These are phyloP conservation scores for Halcyon smyrnensis DNA, from an alignment of 2,797 vertebrate species.

Conservation along the genomic window DNA sequence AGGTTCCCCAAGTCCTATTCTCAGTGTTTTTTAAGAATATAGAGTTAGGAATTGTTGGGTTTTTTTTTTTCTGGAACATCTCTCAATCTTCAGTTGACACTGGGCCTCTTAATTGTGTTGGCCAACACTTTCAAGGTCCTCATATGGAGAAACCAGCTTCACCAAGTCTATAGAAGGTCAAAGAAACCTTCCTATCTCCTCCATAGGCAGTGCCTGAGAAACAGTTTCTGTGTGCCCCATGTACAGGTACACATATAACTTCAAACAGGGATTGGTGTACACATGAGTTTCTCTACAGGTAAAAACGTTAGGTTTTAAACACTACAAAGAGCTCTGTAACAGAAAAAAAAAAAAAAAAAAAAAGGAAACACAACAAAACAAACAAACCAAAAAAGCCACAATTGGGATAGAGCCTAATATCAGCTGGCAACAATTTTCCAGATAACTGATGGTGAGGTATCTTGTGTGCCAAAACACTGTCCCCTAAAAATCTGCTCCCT, in stretches of 20 bases:
- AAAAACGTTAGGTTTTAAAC: not conserved
- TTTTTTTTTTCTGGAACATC: not conserved
- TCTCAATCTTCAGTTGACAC: not conserved
- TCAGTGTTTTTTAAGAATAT: not conserved
- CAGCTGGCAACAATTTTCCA: not conserved
- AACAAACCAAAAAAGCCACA: not conserved
- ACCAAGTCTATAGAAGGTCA: not conserved
- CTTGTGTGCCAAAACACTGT: constrained; percentile 8
- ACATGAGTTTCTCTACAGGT: not conserved
- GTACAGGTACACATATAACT: not conserved
- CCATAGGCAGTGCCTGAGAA: not conserved
- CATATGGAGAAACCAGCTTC: not conserved
- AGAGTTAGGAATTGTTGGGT: not conserved
- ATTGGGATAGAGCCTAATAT: not conserved
- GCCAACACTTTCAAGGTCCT: not conserved
- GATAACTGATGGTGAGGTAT: not conserved
- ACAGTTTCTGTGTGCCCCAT: not conserved
- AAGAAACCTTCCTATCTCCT: not conserved
- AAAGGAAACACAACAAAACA: not conserved
- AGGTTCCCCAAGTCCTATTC: not conserved
- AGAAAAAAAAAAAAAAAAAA: accelerated
- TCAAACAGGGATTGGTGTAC: not conserved
- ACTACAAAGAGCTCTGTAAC: not conserved
- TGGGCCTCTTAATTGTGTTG: not conserved
- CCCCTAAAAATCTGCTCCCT: not conserved